Percentiles rank a stretch among this genome's conserved stretches.
phyloP scores from a whole-genome alignment of 2,888 invertebrate genomes.

The Diaperis boleti region DNA sequence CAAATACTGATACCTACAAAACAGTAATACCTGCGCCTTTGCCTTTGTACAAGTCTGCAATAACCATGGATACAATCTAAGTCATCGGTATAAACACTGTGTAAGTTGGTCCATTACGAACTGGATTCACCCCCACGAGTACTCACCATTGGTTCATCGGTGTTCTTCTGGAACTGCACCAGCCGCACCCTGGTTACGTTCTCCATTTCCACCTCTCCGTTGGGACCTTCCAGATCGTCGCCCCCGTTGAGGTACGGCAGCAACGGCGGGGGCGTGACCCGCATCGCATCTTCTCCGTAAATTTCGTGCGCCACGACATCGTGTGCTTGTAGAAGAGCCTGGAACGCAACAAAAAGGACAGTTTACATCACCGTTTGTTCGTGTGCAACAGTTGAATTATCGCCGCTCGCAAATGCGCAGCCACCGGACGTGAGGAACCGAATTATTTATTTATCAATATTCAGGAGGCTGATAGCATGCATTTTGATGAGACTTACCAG shows the following conservation, averaged over 20 bases:
- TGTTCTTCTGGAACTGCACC: conserved; percentile 99
- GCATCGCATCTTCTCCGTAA: conserved; percentile 94
- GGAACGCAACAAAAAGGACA: conserved; percentile 60
- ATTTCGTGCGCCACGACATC: conserved; percentile 99
- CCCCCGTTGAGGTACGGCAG: conserved; percentile 86
- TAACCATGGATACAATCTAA: no score
- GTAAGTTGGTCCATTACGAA: no score
- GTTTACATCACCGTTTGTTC: no score
- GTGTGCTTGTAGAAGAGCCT: conserved; percentile 98
- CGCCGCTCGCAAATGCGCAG: background rate
- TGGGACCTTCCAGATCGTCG: conserved; percentile 77
- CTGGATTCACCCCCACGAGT: no score
- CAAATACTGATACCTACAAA: no score
- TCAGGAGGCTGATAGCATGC: conserved; percentile 16
- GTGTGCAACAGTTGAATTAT: no score
- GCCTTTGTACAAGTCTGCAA: no score
- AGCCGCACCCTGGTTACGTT: conserved; percentile 97
- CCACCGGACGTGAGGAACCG: background rate
- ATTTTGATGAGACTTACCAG: no score
- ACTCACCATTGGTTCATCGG: conserved; percentile 98
- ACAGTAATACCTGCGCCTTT: no score
- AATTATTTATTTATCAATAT: conserved; percentile 32
- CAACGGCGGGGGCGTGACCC: conserved; percentile 91
- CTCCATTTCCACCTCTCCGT: conserved; percentile 86
- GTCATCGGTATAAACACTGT: no score